Conservation (phyloP, 2,113 vertebrate species). For the Pycnonotus jocosus region DNA sequence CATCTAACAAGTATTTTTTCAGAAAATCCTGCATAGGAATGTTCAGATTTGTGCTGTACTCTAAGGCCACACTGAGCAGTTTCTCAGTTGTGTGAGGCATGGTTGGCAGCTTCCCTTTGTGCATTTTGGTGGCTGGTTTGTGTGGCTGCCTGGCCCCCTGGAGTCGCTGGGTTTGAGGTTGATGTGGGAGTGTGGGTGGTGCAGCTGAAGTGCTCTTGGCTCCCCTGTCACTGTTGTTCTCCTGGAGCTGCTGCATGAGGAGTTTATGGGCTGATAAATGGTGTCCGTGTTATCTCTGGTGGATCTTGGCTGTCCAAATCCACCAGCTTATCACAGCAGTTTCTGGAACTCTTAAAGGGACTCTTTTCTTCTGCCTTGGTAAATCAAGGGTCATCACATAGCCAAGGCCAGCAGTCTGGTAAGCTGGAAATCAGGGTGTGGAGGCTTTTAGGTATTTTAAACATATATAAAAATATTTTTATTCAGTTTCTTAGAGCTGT, state of each 20-base stretch:
- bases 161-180: fast-evolving
- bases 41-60: neutral
- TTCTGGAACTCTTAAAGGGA: neutral
- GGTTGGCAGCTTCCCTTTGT: neutral
- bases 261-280: neutral
- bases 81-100: fast-evolving
- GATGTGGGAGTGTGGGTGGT: fast-evolving
- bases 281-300: fast-evolving
- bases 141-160: neutral
- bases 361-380: neutral
- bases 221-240: neutral
- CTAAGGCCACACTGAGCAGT: neutral
- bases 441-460: neutral
- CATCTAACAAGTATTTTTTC: neutral
- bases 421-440: neutral
- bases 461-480: neutral
- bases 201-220: fast-evolving
- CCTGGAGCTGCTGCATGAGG: neutral
- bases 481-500: neutral
- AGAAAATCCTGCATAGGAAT: fast-evolving
- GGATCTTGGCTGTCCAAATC: neutral
- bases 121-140: neutral
- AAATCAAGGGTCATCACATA: neutral
- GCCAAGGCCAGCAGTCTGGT: neutral
- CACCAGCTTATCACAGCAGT: neutral